Conservation (phyloP, 2,797 vertebrate species). For the Cebuella pygmaea region DNA sequence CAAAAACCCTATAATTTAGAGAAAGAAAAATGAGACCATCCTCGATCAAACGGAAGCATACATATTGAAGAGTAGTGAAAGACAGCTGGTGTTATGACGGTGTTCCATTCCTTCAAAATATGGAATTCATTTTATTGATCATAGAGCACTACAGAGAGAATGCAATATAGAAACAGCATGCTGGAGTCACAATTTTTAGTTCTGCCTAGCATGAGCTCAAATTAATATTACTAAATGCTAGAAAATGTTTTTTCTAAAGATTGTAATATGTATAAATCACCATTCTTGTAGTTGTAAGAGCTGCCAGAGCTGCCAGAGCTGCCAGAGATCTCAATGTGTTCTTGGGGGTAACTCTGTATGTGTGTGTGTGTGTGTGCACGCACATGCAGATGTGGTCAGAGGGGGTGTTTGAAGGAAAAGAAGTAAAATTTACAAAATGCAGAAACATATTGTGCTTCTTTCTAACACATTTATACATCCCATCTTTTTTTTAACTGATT, state of each 20-base stretch:
- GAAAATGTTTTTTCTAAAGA: not conserved
- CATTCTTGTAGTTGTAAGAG: not conserved
- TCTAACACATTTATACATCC: not conserved
- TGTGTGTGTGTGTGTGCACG: rapidly evolving
- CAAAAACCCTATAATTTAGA: not conserved
- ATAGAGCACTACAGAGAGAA: not conserved
- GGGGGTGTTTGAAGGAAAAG: not conserved
- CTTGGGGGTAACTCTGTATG: not conserved
- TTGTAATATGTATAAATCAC: not conserved
- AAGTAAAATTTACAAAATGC: not conserved
- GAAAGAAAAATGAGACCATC: not conserved
- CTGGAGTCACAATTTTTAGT: not conserved
- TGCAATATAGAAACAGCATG: not conserved
- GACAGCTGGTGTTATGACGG: rapidly evolving
- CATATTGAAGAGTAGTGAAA: not conserved
- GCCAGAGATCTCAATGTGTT: not conserved
- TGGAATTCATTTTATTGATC: not conserved
- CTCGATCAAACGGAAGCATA: not conserved
- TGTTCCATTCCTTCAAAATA: not conserved
- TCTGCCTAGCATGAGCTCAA: not conserved
- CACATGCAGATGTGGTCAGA: not conserved
- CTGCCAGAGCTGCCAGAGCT: not conserved
- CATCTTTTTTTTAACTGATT: not conserved
- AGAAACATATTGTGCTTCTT: not conserved
- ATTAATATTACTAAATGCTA: not conserved